Evolutionary conservation across 2,888 invertebrate species (phyloP), one percentile per base, ranked within the genome.

Genomic region (Tetropium fuscum): DNA sequence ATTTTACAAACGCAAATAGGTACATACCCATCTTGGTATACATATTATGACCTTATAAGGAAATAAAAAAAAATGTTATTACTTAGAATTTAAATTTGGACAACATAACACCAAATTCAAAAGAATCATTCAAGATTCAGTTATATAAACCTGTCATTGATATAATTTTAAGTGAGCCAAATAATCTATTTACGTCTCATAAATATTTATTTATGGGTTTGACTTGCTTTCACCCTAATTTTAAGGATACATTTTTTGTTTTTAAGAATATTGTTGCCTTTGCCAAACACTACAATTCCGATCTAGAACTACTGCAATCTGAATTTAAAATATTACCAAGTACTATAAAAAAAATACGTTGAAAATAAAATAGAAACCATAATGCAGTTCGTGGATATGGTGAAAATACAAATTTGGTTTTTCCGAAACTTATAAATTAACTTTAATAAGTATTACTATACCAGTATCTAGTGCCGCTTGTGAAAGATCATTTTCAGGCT

Each of bases 301-400:
- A n/a, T n/a, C n/a, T n/a, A n/a, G n/a, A n/a, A n/a, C n/a, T n/a
- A n/a, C n/a, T n/a, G n/a, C n/a, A n/a, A n/a, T n/a, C n/a, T n/a
- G n/a, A n/a, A n/a, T n/a, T n/a, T n/a, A n/a, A n/a, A n/a, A 32
- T 32, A 32, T 32, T 32, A 13, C 32, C 32, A 32, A 32, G 32
- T 3, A 32, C 32, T 13, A 32, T 13, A 13, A 32, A 32, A 32
- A 11, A 13, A 32, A 1, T 11, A 11, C 4, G 13, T 13, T 32
- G 2, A 32, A 25, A 32, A 32, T 32, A 32, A 32, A 32, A 32
- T 11, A 32, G 30, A 30, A 30, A 30, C 30, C 30, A 30, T 30
- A 30, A 30, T 30, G 30, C 30, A n/a, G 30, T 30, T 30, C 10
- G 30, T 30, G 30, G 1, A 30, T 30, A 30, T 30, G 30, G 30